phyloP scores from a whole-genome alignment of 2,113 vertebrate species.

The Promerops cafer region DNA sequence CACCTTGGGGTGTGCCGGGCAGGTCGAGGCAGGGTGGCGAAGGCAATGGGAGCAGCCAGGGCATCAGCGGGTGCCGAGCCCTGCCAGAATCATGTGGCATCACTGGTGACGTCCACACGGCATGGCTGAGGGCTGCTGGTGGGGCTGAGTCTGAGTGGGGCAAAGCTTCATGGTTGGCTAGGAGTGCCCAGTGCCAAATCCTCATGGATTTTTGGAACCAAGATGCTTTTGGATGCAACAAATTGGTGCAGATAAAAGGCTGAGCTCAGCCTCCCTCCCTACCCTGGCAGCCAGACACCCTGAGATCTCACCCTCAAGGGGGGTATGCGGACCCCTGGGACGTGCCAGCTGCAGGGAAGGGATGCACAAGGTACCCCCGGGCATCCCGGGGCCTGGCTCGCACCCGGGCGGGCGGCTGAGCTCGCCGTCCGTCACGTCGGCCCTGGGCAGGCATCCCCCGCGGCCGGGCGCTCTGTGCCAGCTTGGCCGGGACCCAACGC shows the following conservation, averaged over 20 bases:
- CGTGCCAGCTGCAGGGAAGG: neutral
- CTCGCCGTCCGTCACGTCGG: neutral
- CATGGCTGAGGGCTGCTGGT: neutral
- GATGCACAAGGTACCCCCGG: neutral
- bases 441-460: conserved; percentile 20
- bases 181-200: neutral
- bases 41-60: neutral
- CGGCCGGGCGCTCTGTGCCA: neutral
- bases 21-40: neutral
- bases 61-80: neutral
- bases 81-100: neutral
- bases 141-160: neutral
- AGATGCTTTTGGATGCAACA: neutral
- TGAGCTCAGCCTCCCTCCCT: neutral
- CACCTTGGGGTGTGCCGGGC: neutral
- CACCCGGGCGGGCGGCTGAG: neutral
- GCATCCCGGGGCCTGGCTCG: neutral
- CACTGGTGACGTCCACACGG: rapidly evolving
- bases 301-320: neutral
- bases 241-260: neutral
- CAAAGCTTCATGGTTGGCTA: rapidly evolving
- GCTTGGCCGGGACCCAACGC: neutral
- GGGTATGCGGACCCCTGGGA: neutral
- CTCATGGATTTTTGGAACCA: neutral
- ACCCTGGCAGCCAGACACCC: neutral